Percentiles rank a stretch among this genome's conserved stretches.
Conservation (phyloP, 2,888 invertebrate genomes). For the Gortyna flavago region DNA sequence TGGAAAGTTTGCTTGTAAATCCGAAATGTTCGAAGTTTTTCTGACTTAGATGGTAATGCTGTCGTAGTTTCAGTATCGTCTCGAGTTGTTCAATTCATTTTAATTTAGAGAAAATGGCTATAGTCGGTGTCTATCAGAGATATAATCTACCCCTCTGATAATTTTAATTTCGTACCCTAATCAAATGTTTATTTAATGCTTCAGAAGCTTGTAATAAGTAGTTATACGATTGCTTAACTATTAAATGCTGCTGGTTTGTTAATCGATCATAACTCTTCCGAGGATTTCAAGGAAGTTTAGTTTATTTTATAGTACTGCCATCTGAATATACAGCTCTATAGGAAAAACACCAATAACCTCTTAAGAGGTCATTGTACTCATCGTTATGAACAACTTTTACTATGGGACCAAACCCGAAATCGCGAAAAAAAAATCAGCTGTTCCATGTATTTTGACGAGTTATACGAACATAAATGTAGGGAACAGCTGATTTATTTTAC, state of each 20-base stretch:
- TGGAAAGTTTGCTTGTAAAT: slow-evolving; percentile 38
- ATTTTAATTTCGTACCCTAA: neutral
- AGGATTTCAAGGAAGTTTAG: neutral
- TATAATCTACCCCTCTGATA: neutral
- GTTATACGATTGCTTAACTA: neutral
- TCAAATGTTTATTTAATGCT: neutral
- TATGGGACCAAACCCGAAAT: too few species aligned
- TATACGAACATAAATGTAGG: too few species aligned
- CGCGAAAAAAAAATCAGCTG: too few species aligned
- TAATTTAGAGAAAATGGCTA: neutral
- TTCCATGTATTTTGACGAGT: too few species aligned
- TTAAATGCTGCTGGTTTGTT: neutral
- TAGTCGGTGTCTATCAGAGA: neutral
- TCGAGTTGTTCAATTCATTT: too few species aligned
- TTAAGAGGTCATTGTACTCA: too few species aligned
- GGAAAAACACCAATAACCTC: too few species aligned
- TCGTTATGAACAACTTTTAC: too few species aligned
- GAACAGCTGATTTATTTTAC: too few species aligned
- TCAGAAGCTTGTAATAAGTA: neutral
- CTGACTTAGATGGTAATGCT: slow-evolving; percentile 4
- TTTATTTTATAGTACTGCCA: neutral
- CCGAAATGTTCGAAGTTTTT: slow-evolving; percentile 13
- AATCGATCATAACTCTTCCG: neutral
- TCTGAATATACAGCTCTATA: neutral
- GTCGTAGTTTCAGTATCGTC: neutral